Conservation (phyloP, 1,140 invertebrate species). For the Orchestia grillus region DNA sequence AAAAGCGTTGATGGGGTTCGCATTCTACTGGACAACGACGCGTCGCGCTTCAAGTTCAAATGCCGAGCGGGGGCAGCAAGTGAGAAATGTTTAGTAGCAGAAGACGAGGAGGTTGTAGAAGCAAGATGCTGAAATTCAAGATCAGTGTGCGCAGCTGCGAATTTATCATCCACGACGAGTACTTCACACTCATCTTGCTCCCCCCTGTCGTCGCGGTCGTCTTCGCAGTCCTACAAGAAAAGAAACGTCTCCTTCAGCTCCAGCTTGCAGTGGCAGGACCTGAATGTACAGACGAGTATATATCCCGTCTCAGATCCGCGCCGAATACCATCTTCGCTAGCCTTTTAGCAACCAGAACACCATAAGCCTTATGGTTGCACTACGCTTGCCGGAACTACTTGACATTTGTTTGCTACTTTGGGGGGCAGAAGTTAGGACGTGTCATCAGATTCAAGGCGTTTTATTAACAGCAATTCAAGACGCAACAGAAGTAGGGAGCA, state of each 20-base stretch:
- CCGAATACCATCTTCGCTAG: background rate
- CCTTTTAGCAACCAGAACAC: background rate
- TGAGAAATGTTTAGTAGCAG: background rate
- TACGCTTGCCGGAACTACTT: background rate
- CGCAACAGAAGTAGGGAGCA: background rate
- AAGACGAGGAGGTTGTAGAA: background rate
- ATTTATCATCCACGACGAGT: constrained; percentile 11
- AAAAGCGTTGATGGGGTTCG: background rate
- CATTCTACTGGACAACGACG: background rate
- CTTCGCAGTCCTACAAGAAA: constrained; percentile 44
- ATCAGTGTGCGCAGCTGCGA: background rate
- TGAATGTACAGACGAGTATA: background rate
- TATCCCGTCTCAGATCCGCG: background rate
- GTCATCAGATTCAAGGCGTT: background rate
- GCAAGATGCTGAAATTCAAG: background rate
- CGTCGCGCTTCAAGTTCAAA: background rate
- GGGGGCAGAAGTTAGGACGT: background rate
- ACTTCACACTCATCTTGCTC: constrained; percentile 22
- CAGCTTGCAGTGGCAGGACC: constrained; percentile 26
- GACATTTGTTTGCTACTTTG: background rate
- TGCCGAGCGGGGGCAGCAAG: background rate
- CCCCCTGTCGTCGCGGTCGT: background rate
- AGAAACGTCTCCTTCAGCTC: constrained; percentile 52
- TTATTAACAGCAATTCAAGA: background rate
- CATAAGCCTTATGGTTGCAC: background rate